phyloP scores from a whole-genome alignment of 1,140 invertebrate species.

The Lordiphosa clarofinis region DNA sequence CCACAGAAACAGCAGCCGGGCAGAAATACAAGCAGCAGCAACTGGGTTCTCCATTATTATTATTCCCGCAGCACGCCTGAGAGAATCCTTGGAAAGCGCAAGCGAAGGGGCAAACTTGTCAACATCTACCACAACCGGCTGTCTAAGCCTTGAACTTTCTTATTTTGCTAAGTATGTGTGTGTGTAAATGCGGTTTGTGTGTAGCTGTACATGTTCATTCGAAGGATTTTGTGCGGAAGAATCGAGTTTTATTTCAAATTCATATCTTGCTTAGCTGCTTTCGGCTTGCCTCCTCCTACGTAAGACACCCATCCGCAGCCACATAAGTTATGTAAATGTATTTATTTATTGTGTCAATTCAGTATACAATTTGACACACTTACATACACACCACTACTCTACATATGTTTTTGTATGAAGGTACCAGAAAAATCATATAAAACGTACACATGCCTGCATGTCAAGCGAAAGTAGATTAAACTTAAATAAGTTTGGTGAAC shows the following conservation, averaged over 20 bases:
- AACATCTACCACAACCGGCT: constrained; percentile 48
- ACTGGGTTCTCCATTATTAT: constrained; percentile 46
- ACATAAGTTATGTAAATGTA: constrained; percentile 6
- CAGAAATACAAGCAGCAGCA: constrained; percentile 5
- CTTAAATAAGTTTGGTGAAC: not conserved
- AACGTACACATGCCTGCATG: not conserved
- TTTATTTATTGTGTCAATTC: constrained; percentile 12
- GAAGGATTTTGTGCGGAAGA: constrained; percentile 42
- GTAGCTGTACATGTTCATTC: constrained; percentile 24
- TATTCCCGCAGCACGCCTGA: constrained; percentile 48
- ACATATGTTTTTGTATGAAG: not conserved
- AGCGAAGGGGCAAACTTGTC: constrained; percentile 44
- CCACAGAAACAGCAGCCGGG: constrained; percentile 7
- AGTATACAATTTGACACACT: constrained; percentile 6
- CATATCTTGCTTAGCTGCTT: constrained; percentile 26
- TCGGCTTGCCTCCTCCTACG: not conserved
- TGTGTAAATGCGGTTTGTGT: constrained; percentile 12
- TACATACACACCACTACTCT: not conserved
- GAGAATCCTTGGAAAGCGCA: constrained; percentile 32
- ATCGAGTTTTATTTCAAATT: constrained; percentile 49
- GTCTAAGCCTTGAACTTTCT: constrained; percentile 44
- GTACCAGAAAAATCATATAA: constrained; percentile 1
- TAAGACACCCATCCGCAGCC: not conserved
- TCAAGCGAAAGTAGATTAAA: constrained; percentile 5
- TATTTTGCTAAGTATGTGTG: constrained; percentile 18